Conservation (phyloP, 2,113 vertebrate genomes). For the Carlito syrichta region DNA sequence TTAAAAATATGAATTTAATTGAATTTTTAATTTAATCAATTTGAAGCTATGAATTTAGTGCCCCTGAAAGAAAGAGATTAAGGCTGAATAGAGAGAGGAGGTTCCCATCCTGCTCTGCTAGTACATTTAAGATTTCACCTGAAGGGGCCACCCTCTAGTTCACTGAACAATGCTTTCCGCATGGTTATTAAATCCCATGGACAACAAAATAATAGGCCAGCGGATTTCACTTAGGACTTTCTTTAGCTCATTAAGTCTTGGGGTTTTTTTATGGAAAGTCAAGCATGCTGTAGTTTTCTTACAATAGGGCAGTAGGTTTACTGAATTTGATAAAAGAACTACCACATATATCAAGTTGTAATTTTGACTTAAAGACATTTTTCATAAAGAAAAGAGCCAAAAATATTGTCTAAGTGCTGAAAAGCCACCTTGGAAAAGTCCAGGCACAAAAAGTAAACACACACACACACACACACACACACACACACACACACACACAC, state of each 20-base stretch:
- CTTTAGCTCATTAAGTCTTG: constrained; percentile 73
- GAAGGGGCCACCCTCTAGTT: constrained; percentile 36
- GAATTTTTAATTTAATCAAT: constrained; percentile 63
- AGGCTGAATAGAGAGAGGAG: constrained; percentile 31
- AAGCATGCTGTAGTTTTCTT: constrained; percentile 70
- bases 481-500: too few relatives aligned
- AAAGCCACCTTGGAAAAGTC: constrained; percentile 19
- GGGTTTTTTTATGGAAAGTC: constrained; percentile 68
- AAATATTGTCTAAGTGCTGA: constrained; percentile 43
- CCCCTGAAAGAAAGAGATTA: constrained; percentile 71
- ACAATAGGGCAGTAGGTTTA: constrained; percentile 56
- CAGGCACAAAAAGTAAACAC: background rate
- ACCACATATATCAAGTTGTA: constrained; percentile 50
- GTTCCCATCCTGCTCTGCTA: constrained; percentile 36
- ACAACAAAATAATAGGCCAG: constrained; percentile 74
- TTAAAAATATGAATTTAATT: constrained; percentile 69
- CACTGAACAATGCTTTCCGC: constrained; percentile 57
- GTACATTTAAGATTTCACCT: constrained; percentile 65
- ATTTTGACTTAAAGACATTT: constrained; percentile 55
- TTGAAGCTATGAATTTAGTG: constrained; percentile 51
- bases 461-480: background rate
- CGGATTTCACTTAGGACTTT: constrained; percentile 65
- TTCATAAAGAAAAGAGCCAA: constrained; percentile 8
- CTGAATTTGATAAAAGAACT: constrained; percentile 55
- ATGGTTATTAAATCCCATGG: constrained; percentile 69